Conservation (phyloP, 2,888 invertebrate genomes). For the Alitta virens region DNA sequence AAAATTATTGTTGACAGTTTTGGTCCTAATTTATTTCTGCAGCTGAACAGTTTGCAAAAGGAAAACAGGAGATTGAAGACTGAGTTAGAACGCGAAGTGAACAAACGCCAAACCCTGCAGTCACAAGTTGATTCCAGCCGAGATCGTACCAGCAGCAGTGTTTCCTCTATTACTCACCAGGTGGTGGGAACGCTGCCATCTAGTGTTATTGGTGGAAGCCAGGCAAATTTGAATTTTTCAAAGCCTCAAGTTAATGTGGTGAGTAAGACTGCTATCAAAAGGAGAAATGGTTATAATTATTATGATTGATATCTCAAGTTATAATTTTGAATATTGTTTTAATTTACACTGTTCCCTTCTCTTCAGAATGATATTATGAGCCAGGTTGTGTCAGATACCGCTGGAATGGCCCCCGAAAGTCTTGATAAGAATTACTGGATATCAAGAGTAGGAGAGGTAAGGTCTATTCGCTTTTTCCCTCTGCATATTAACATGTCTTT, state of each 20-base stretch:
- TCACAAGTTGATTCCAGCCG: conserved; percentile 40
- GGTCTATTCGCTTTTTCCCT: no score
- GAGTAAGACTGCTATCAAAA: neutral
- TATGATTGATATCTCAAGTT: neutral
- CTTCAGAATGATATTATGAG: conserved; percentile 2
- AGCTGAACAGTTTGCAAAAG: conserved; percentile 50
- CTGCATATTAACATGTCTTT: no score
- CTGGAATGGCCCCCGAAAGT: conserved; percentile 39
- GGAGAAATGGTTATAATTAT: neutral
- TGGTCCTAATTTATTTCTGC: conserved; percentile 10
- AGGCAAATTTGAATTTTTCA: neutral
- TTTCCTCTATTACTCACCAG: no score
- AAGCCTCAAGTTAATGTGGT: no score
- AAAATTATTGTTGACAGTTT: neutral
- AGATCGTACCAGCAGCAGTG: no score
- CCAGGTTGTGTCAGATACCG: conserved; percentile 32
- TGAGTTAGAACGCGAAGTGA: conserved; percentile 49
- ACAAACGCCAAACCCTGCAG: conserved; percentile 45
- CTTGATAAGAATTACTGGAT: conserved; percentile 56
- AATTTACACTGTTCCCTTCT: neutral
- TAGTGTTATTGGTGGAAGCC: neutral
- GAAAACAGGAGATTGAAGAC: conserved; percentile 47
- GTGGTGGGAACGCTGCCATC: neutral
- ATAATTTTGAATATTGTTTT: neutral
- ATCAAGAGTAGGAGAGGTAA: conserved; percentile 53